phyloP scores from a whole-genome alignment of 2,797 vertebrate genomes.

The Melanotaenia maccullochi region DNA sequence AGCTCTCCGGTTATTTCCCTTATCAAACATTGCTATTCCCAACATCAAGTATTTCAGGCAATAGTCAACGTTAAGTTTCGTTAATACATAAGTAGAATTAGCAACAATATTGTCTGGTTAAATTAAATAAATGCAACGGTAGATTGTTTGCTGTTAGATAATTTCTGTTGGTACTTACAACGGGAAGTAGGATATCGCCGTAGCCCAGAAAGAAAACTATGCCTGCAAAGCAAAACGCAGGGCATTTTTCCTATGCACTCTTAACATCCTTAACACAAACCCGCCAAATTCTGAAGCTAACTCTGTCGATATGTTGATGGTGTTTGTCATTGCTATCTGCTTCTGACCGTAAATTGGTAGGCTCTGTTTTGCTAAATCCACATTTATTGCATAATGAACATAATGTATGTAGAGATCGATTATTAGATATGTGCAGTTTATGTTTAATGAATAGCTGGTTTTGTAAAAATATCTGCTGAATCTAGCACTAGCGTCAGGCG shows the following conservation, averaged over 20 bases:
- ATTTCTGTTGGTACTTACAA: fast-evolving
- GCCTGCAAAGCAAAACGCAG: slow-evolving; percentile 43
- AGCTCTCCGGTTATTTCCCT: fast-evolving
- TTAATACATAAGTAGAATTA: fast-evolving
- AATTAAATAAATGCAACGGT: fast-evolving
- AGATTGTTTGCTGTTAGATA: fast-evolving
- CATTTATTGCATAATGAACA: background rate
- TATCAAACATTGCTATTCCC: background rate
- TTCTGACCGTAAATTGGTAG: slow-evolving; percentile 14
- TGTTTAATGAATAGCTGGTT: background rate
- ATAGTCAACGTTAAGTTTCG: fast-evolving
- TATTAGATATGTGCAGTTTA: background rate
- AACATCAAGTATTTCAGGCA: background rate
- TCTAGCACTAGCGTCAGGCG: background rate
- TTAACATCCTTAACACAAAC: background rate
- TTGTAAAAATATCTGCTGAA: background rate
- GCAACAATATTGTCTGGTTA: background rate
- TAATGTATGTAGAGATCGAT: no score
- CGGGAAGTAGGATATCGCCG: background rate
- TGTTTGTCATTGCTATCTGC: background rate
- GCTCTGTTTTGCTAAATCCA: background rate
- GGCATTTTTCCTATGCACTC: fast-evolving
- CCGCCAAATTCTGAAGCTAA: slow-evolving; percentile 73
- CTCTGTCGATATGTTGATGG: background rate
- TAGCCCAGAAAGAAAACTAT: background rate